Percentiles rank a stretch among this genome's conserved stretches.
Evolutionary conservation across 2,113 vertebrate species (phyloP).

Genomic region (Heteronetta atricapilla): DNA sequence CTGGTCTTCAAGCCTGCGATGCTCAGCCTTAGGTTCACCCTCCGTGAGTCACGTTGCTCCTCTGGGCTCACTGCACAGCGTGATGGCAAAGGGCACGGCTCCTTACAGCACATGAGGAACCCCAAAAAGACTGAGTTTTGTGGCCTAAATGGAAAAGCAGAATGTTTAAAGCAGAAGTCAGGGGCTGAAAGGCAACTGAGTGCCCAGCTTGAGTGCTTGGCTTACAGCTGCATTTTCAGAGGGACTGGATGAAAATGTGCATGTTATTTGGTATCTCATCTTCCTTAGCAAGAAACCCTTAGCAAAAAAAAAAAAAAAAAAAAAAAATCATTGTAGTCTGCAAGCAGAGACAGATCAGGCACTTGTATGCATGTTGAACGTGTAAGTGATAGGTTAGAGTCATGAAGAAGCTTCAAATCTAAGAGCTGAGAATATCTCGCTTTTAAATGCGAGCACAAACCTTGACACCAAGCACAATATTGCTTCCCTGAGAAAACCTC

Average conservation of each 20-base stretch:
- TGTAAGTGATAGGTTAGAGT: background rate
- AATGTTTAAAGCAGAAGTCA: background rate
- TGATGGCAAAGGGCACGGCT: background rate
- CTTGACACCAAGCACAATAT: constrained; percentile 21
- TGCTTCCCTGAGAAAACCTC: background rate
- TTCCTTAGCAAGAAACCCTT: background rate
- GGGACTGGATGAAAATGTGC: background rate
- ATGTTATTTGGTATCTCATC: background rate
- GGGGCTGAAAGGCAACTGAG: background rate
- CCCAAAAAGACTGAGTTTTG: background rate
- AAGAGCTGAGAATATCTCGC: constrained; percentile 6
- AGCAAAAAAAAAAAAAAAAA: background rate
- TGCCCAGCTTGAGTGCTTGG: background rate
- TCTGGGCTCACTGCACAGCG: background rate
- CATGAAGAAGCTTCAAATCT: background rate
- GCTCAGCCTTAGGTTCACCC: background rate
- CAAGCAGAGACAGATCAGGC: background rate
- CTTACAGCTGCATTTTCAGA: background rate
- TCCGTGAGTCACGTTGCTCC: background rate
- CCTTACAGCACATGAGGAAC: background rate
- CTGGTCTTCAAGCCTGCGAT: background rate
- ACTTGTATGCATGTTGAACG: background rate
- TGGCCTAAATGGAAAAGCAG: background rate
- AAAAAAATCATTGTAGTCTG: background rate
- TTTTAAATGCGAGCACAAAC: background rate